Evolutionary conservation across 2,797 vertebrate genomes (phyloP).

Genomic region (Platyrinchus mystaceus): DNA sequence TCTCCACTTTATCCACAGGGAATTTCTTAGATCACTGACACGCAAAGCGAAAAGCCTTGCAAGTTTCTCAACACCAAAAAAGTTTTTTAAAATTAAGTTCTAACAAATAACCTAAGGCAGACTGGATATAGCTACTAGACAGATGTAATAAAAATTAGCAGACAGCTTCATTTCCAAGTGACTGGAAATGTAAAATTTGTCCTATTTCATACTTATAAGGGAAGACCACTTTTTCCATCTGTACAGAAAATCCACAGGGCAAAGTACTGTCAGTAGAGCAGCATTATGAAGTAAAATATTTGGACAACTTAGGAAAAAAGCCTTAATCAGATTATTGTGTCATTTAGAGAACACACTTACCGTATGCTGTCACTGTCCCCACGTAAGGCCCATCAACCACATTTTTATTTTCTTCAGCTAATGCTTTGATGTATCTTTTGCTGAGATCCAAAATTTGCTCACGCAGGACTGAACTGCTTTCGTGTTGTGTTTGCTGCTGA

Average conservation of each 20-base stretch:
- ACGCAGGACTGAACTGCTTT: constrained; percentile 93
- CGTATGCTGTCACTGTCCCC: constrained; percentile 97
- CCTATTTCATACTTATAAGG: not conserved
- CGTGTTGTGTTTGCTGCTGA: constrained; percentile 93
- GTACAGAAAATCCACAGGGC: not conserved
- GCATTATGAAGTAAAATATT: not conserved
- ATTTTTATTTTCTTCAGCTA: constrained; percentile 96
- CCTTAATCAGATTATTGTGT: not conserved
- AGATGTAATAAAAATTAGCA: not conserved
- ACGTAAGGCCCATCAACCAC: constrained; percentile 97
- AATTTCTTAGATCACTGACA: not conserved
- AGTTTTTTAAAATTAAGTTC: not conserved
- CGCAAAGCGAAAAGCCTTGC: not conserved
- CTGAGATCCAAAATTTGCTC: constrained; percentile 98
- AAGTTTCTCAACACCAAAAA: not conserved
- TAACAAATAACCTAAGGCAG: not conserved
- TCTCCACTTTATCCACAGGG: not conserved
- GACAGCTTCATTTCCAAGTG: not conserved
- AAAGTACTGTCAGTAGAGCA: not conserved
- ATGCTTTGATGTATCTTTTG: constrained; percentile 96
- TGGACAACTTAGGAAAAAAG: not conserved
- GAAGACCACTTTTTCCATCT: not conserved
- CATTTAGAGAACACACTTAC: constrained; percentile 76
- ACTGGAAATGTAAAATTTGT: not conserved
- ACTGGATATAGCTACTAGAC: not conserved